Conservation (phyloP, 2,113 vertebrate species). For the Lamprologus lemairii region DNA sequence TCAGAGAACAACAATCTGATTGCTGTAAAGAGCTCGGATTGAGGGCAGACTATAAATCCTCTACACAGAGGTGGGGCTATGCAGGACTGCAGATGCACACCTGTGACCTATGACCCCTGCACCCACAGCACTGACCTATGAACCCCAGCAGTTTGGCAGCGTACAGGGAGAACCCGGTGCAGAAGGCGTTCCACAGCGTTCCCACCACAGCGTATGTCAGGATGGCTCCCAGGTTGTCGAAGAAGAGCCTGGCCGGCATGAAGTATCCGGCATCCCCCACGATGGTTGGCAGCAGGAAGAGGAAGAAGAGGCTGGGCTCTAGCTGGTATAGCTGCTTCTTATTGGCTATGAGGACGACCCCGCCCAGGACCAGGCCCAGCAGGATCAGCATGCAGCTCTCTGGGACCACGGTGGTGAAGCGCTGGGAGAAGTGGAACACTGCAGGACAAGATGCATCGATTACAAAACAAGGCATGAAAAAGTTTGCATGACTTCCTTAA, state of each 20-base stretch:
- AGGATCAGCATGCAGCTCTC: conserved; percentile 96
- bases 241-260: conserved; percentile 93
- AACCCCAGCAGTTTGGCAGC: conserved; percentile 62
- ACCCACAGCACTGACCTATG: conserved; percentile 44
- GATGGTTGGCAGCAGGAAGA: conserved; percentile 93
- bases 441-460: not conserved
- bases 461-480: not conserved
- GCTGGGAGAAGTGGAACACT: conserved; percentile 95
- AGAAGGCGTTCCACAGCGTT: conserved; percentile 92
- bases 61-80: not conserved
- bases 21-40: not conserved
- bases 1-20: not conserved
- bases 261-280: conserved; percentile 94
- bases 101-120: not conserved
- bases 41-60: not conserved
- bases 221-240: conserved; percentile 94
- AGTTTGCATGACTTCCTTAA: accelerated
- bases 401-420: conserved; percentile 86
- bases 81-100: not conserved
- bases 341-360: conserved; percentile 85
- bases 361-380: conserved; percentile 88
- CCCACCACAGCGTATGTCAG: conserved; percentile 90
- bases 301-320: conserved; percentile 93
- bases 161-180: conserved; percentile 86
- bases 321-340: conserved; percentile 92